Evolutionary conservation across 2,113 vertebrate species (phyloP).

Genomic region (Phoxinus phoxinus): DNA sequence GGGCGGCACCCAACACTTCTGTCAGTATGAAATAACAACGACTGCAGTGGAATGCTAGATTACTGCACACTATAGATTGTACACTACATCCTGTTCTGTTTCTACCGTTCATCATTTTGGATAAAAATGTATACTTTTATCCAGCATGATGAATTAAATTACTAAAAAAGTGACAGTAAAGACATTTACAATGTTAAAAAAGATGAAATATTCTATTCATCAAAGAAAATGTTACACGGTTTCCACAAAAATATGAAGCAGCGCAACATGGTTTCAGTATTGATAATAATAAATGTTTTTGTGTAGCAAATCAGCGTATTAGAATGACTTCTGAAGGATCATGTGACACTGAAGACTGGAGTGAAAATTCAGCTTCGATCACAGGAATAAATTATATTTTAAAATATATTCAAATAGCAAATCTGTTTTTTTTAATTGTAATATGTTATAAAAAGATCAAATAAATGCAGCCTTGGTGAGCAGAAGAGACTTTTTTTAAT

Average conservation of each 20-base stretch:
- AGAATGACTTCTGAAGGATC: background rate
- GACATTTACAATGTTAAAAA: too few species aligned
- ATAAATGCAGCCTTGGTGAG: background rate
- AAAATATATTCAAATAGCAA: too few species aligned
- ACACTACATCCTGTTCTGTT: too few species aligned
- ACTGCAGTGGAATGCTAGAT: background rate
- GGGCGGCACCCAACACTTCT: background rate
- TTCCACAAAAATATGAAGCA: background rate
- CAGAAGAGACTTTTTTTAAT: background rate
- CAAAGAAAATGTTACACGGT: too few species aligned
- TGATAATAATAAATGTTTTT: background rate
- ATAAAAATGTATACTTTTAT: too few species aligned
- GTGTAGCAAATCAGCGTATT: background rate
- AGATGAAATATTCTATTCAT: too few species aligned
- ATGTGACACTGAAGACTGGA: background rate
- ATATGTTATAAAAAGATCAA: too few species aligned
- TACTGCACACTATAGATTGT: background rate
- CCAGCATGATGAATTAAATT: too few species aligned
- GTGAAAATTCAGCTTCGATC: background rate
- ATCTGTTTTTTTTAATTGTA: too few species aligned
- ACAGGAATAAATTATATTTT: too few species aligned
- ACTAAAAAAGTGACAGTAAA: background rate
- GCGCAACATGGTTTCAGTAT: background rate
- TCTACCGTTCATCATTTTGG: too few species aligned
- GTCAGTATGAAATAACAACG: background rate